Base-by-base conservation (phyloP, 1,140 invertebrate genomes). In the Bombus huntii region DNA sequence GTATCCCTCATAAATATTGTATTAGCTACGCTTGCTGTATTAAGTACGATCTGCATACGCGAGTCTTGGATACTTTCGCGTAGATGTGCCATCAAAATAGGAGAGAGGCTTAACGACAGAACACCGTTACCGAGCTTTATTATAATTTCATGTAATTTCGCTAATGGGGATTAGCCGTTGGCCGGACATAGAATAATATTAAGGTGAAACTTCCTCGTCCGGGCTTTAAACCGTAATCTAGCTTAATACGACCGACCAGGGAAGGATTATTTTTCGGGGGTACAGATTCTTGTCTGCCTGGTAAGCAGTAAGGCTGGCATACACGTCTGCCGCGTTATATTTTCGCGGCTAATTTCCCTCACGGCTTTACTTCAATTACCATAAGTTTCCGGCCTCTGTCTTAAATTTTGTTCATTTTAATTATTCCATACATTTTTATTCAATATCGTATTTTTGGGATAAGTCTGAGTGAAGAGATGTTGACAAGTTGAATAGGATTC, bases 141-240 rank as follows among this genome's bases (percentile, higher is more conserved):
- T 85, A 85, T 85, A 80, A 90, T 90, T 88, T 88, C 88, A 85
- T 83, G 86, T 90, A 91, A 90, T 91, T 89, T 85, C 76, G 90
- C 90, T 91, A 91, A 91, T 91, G 90, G 90, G 88, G 86, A 88
- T 91, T 90, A 88, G 86, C 74, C 80, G 86, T 39, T 59, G 77
- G 66, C 65, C 34, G 85, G 62, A 71, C 86, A 83, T 88, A 86
- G 86, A 90, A 90, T 90, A 88, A 87, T 88, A 90, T 90, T 89
- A 89, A 89, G 87, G 84, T 79, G 83, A 87, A 81, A 75, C 79
- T 88, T 73, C 73, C 76, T 77, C 59, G 77, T 65, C 81, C 80
- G 28, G 73, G 81, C 71, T 84, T 84, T 86, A 73, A 78, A 66
- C 74, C 75, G 57, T 89, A 85, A 90, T 88, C 87, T 76, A 73